phyloP scores from a whole-genome alignment of 2,797 vertebrate genomes.

The Gymnothorax reevesii region DNA sequence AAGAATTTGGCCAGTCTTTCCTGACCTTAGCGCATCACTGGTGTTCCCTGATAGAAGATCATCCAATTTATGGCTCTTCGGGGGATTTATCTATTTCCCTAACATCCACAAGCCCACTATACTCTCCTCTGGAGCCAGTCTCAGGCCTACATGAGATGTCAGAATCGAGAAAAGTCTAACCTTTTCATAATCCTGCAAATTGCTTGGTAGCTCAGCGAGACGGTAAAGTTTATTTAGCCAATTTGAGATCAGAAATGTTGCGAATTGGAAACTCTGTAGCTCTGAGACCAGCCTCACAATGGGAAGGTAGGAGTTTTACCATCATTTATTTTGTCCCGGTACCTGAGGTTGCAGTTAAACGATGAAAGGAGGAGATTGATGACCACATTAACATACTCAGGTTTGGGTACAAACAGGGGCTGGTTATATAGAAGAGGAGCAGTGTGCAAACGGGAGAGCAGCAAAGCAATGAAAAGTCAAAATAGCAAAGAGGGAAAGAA shows the following conservation, averaged over 20 bases:
- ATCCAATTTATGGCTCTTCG: constrained; percentile 58
- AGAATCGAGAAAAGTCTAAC: constrained; percentile 35
- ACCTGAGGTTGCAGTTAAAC: not conserved
- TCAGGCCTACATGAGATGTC: constrained; percentile 15
- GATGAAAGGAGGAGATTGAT: not conserved
- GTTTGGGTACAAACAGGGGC: not conserved
- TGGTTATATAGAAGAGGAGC: constrained; percentile 15
- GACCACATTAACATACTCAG: not conserved
- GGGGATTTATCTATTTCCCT: constrained; percentile 39
- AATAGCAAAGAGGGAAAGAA: not conserved
- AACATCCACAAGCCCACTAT: not conserved
- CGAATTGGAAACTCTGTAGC: not conserved
- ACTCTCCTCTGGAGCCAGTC: constrained; percentile 17
- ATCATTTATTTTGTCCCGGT: not conserved
- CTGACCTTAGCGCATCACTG: constrained; percentile 56
- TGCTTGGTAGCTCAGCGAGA: constrained; percentile 11
- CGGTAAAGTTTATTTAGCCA: constrained; percentile 36
- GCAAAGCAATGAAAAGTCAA: not conserved
- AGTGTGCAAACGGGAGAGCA: constrained; percentile 20
- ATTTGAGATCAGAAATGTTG: constrained; percentile 27
- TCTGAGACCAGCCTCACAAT: not conserved
- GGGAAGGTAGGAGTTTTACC: not conserved
- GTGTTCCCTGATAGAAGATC: constrained; percentile 62
- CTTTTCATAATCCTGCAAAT: constrained; percentile 40
- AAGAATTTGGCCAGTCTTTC: constrained; percentile 47